Base-by-base conservation (phyloP, 1,140 invertebrate genomes). In the Drosophila santomea region DNA sequence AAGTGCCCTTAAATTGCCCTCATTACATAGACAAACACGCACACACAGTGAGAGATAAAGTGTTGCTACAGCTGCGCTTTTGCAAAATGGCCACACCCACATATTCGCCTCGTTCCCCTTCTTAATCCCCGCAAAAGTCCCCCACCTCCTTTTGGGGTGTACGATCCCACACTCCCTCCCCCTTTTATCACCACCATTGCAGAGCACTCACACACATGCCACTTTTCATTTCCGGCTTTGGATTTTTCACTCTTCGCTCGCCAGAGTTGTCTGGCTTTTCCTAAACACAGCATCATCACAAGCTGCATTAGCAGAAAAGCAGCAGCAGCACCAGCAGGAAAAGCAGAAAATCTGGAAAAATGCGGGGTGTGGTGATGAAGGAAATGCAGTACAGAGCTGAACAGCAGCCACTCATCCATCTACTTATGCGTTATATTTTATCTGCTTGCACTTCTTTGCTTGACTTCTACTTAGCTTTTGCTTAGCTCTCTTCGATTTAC, bases 1-100 rank as follows among this genome's bases (percentile, higher is more conserved):
- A 88, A 88, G 83, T 88, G 73, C 68, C 64, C 83, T 88, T 83
- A 88, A 88, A 88, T 88, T 88, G 83, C 72, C 83, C 79, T 88
- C 79, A 88, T 88, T 88, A 83, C 83, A 82, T 86, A 86, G 83
- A 76, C 78, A 86, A 79, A 82, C 83, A 82, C 66, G 74, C 69
- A 78, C 44, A 66, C 54, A 58, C 54, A 74, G 52, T 28, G 6
- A 47, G 58, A 78, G 72, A 68, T 74, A 80, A 85, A 78, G 63
- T 81, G 78, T 80, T 77, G 82, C 77, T 76, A 74, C 82, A 85
- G 81, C 81, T 85, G 81, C 68, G 80, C 80, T 83, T 83, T 83
- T 83, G 76, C 75, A 75, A 74, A 81, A 82, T 74, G 66, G 74
- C 79, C 79, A 66, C 68, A 62, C 74, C 59, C 66, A 60, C 59